These are phyloP conservation scores for Nothoprocta pentlandii DNA, from an alignment of 2,113 vertebrate genomes.

Conservation along the genomic window DNA sequence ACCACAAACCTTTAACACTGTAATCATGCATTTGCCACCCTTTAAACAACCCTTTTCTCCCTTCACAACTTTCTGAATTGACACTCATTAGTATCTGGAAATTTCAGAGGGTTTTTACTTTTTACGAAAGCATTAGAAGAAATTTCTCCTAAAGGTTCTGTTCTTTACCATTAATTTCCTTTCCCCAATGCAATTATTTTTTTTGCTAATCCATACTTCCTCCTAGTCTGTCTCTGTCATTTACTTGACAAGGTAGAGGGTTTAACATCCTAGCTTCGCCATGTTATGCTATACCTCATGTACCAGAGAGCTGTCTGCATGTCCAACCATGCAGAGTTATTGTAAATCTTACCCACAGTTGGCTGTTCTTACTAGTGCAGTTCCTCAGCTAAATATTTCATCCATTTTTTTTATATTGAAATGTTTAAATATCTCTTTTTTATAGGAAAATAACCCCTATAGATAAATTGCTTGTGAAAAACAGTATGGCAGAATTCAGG, in stretches of 20 bases:
- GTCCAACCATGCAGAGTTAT: background rate
- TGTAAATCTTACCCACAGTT: background rate
- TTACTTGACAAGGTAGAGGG: background rate
- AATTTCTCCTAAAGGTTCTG: background rate
- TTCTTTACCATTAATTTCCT: background rate
- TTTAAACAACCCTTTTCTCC: background rate
- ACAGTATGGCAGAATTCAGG: background rate
- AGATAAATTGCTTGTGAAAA: background rate
- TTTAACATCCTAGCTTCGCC: background rate
- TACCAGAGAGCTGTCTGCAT: background rate
- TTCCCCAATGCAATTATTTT: background rate
- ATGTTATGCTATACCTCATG: background rate
- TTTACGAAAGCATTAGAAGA: background rate
- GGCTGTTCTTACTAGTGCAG: background rate
- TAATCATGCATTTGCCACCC: background rate
- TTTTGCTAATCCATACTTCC: background rate
- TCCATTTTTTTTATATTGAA: background rate
- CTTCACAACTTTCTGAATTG: background rate
- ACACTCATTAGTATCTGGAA: background rate
- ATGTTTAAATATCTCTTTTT: background rate
- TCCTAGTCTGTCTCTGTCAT: background rate
- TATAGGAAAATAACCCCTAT: background rate
- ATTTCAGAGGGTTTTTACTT: background rate
- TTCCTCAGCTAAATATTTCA: background rate
- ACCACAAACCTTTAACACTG: background rate